These are phyloP conservation scores for Ophthalmolycus amberensis DNA, from an alignment of 2,113 vertebrate genomes.

Conservation along the genomic window DNA sequence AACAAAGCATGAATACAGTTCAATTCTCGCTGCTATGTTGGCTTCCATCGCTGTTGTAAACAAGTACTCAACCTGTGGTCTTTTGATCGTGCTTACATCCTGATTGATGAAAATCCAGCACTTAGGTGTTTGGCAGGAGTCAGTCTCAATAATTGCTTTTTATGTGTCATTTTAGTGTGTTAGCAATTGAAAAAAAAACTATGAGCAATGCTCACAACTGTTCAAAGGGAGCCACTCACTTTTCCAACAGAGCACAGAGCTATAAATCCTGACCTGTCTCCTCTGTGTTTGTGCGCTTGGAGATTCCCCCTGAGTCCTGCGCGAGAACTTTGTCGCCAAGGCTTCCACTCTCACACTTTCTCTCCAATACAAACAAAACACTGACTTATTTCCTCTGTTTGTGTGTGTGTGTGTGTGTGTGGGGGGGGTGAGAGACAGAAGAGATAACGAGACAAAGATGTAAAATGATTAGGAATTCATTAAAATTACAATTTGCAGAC, in stretches of 20 bases:
- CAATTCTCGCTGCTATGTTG: neutral
- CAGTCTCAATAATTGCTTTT: neutral
- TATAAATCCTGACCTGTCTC: slow-evolving; percentile 80
- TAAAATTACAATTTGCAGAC: slow-evolving; percentile 15
- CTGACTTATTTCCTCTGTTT: slow-evolving; percentile 51
- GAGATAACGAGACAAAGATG: slow-evolving; percentile 20
- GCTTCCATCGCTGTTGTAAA: neutral
- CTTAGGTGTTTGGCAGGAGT: neutral
- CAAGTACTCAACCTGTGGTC: neutral
- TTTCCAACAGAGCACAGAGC: slow-evolving; percentile 54
- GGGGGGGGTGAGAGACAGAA: slow-evolving; percentile 11
- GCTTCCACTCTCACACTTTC: slow-evolving; percentile 73
- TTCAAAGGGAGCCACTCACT: slow-evolving; percentile 54
- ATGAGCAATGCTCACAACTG: slow-evolving; percentile 27
- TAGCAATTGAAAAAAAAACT: neutral
- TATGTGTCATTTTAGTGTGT: neutral
- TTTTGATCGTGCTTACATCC: neutral
- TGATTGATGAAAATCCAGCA: neutral
- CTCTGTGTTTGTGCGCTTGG: slow-evolving; percentile 79
- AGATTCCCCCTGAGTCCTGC: slow-evolving; percentile 73
- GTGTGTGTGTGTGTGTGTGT: slow-evolving; percentile 36
- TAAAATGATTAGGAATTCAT: slow-evolving; percentile 19
- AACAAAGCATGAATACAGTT: neutral
- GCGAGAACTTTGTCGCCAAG: slow-evolving; percentile 81
- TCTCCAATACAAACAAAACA: slow-evolving; percentile 72